Evolutionary conservation across 92 coral and sea anemone genomes (phyloP).

Genomic region (Anthopleura xanthogrammica): DNA sequence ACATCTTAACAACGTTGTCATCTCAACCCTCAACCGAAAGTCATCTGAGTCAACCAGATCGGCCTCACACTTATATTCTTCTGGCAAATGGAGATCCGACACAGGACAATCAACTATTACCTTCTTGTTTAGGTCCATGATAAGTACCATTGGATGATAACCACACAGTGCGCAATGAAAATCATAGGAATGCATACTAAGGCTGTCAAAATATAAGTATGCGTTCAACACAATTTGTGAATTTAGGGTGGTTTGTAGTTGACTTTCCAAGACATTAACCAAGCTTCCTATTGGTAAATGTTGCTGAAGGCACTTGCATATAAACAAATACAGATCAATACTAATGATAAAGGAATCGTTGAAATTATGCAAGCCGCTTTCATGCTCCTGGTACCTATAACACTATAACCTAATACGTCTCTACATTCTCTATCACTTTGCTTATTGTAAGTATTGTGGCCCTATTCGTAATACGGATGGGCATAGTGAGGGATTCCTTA

Average conservation of each 20-base stretch:
- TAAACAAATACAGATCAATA: conserved; percentile 36
- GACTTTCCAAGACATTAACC: conserved; percentile 29
- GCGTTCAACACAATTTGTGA: conserved; percentile 42
- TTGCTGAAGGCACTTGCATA: conserved; percentile 31
- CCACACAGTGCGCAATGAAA: conserved; percentile 50
- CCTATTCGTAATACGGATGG: not conserved
- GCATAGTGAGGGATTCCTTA: not conserved
- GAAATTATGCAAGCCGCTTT: conserved; percentile 27
- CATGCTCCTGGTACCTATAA: conserved; percentile 42
- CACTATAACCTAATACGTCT: conserved; percentile 44
- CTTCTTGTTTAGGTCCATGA: conserved; percentile 46
- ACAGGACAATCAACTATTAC: conserved; percentile 46
- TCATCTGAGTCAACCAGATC: conserved; percentile 35
- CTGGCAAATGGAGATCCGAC: conserved; percentile 36
- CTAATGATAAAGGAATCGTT: conserved; percentile 33
- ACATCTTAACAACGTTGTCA: conserved; percentile 40
- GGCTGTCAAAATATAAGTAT: conserved; percentile 44
- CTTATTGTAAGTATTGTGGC: not conserved
- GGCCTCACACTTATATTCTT: conserved; percentile 29
- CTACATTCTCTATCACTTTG: not conserved
- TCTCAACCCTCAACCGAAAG: conserved; percentile 46
- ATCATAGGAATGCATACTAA: conserved; percentile 31
- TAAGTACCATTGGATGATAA: conserved; percentile 29
- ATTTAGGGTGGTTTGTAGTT: conserved; percentile 19
- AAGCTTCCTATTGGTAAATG: conserved; percentile 50